Conservation (phyloP, 2,888 invertebrate genomes). For the Carpatolechia fugitivella region DNA sequence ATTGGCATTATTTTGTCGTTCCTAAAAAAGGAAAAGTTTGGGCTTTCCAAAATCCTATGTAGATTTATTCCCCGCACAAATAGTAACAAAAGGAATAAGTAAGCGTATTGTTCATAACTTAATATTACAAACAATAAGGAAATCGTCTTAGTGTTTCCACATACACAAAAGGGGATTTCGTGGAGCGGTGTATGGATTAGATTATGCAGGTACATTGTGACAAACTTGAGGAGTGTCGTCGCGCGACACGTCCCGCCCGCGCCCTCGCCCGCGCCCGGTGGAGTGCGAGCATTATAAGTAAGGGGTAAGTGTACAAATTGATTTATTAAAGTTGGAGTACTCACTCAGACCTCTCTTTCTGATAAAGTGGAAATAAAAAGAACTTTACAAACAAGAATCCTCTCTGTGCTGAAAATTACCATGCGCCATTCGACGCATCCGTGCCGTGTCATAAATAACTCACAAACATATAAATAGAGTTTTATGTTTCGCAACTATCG, state of each 20-base stretch:
- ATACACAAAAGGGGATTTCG: slow-evolving; percentile 18
- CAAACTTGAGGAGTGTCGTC: slow-evolving; percentile 47
- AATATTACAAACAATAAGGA: slow-evolving; percentile 11
- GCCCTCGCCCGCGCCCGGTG: too few relatives aligned
- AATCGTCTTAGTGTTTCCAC: slow-evolving; percentile 18
- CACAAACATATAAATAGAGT: too few relatives aligned
- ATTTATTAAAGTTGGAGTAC: slow-evolving; percentile 79
- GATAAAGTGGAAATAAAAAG: slow-evolving; percentile 77
- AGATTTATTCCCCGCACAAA: not conserved
- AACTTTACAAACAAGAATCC: slow-evolving; percentile 78
- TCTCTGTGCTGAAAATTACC: slow-evolving; percentile 77
- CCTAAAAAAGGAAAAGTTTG: not conserved
- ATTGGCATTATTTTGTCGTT: not conserved
- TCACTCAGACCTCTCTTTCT: slow-evolving; percentile 70
- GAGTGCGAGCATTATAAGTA: slow-evolving; percentile 62
- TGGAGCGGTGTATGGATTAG: slow-evolving; percentile 20
- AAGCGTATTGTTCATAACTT: slow-evolving; percentile 14
- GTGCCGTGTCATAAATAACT: too few relatives aligned
- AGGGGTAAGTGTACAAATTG: slow-evolving; percentile 76
- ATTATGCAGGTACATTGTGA: slow-evolving; percentile 31
- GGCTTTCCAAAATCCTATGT: not conserved
- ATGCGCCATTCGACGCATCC: slow-evolving; percentile 47
- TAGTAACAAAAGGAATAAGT: not conserved
- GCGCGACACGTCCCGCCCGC: slow-evolving; percentile 56
- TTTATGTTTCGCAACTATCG: too few relatives aligned